Evolutionary conservation across 2,797 vertebrate species (phyloP), one percentile per base, ranked within the genome.

Genomic region (Acanthurus lineatus): DNA sequence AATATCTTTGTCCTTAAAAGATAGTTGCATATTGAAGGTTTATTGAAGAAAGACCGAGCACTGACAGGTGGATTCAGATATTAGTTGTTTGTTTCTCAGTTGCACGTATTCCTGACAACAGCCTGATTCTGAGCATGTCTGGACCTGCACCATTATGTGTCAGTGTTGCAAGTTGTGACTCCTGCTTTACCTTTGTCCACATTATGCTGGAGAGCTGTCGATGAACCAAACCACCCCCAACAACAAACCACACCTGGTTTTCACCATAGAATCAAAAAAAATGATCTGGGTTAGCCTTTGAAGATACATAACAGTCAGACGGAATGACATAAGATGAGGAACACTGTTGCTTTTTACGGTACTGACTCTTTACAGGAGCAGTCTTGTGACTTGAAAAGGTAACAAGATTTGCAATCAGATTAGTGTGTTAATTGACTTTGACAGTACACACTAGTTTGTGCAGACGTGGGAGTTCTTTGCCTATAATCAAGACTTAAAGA

Each of bases 361-460:
- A n/a, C 61, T 47, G 61, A 47, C 49, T 12, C 15, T 25, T 60
- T 7, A 15, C 32, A 40, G 20, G 40, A 54, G 58, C 73, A 14
- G 54, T 19, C 17, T 51, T 22, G 19, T 40, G 58, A 35, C 69
- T 69, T 58, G 16, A 52, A 40, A 60, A 60, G 66, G 32, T 75
- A 65, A 85, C 71, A 22, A 16, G 58, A 64, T 84, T 76, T 76
- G 45, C 25, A 19, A 40, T 68, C 48, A 73, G 73, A 80, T 82
- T 75, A 75, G 52, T 15, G 40, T 25, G 63, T 62, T 74, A 74
- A 71, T 45, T 28, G 47, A 53, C 73, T 75, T 45, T 57, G 71
- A 71, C 69, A 59, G 77, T 7, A n/a, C 9, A 10, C 19, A 32
- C 49, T 22, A 72, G 49, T 52, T 5, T 22, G 20, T 71, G 53